A percentile compares a stretch with the other conserved stretches of the same genome.
Conservation (phyloP, 2,888 invertebrate genomes). For the Galerucella pusilla region DNA sequence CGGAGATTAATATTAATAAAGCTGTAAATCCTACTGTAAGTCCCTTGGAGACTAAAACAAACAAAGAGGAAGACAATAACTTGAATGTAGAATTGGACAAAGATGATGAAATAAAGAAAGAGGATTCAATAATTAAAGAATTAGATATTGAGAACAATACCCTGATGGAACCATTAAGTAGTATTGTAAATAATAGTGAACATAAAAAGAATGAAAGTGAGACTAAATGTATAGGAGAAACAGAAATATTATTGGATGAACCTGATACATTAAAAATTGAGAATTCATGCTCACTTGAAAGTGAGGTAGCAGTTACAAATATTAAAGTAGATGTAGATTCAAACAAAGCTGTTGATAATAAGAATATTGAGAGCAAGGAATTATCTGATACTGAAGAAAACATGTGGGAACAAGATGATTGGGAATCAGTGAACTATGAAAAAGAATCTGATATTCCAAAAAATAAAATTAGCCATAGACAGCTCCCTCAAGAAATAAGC, state of each 20-base stretch:
- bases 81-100: slow-evolving; percentile 20
- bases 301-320: neutral
- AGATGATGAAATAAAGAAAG: neutral
- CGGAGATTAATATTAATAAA: slow-evolving; percentile 1
- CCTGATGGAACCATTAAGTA: neutral
- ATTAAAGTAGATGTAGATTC: neutral
- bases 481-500: neutral
- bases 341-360: neutral
- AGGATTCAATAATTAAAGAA: neutral
- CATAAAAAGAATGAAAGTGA: neutral
- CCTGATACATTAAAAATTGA: neutral
- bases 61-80: neutral
- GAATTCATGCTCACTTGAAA: neutral
- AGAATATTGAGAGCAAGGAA: neutral
- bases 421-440: slow-evolving; percentile 37
- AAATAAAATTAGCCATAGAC: neutral
- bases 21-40: neutral
- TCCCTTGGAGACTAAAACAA: neutral
- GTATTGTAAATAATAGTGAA: too few species aligned
- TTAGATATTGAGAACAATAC: slow-evolving; percentile 3
- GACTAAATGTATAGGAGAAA: neutral
- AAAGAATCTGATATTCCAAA: neutral
- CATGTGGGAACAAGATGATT: slow-evolving; percentile 68
- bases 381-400: slow-evolving; percentile 32
- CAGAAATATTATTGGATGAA: neutral